These are phyloP conservation scores for Diprion similis DNA, from an alignment of 1,140 invertebrate genomes.

Conservation along the genomic window DNA sequence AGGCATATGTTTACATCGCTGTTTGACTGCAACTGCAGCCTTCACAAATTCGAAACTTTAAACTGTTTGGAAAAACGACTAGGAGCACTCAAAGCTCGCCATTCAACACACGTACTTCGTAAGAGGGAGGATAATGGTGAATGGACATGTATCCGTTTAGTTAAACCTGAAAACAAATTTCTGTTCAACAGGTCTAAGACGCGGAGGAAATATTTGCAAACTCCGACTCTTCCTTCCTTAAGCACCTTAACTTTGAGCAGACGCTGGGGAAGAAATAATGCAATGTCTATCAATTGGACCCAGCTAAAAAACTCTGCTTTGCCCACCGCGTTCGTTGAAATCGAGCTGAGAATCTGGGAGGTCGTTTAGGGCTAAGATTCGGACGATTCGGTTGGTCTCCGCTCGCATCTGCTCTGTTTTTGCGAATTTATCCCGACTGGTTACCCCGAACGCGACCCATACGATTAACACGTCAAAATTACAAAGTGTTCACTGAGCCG, in stretches of 20 bases:
- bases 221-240: neutral
- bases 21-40: neutral
- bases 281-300: no score
- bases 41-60: neutral
- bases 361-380: no score
- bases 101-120: neutral
- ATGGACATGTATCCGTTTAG: neutral
- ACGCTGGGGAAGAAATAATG: neutral
- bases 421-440: slow-evolving; percentile 29
- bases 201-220: neutral
- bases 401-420: neutral
- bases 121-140: neutral
- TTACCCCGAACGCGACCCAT: slow-evolving; percentile 37
- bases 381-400: neutral
- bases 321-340: no score
- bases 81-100: neutral
- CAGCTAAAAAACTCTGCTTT: no score
- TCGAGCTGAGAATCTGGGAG: no score
- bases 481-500: slow-evolving; percentile 41
- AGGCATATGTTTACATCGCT: neutral
- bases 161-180: neutral
- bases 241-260: neutral
- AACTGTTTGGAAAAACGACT: slow-evolving; percentile 2
- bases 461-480: slow-evolving; percentile 52
- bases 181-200: no score